Base-by-base conservation (phyloP, 2,113 vertebrate species). In the Otus sunia region DNA sequence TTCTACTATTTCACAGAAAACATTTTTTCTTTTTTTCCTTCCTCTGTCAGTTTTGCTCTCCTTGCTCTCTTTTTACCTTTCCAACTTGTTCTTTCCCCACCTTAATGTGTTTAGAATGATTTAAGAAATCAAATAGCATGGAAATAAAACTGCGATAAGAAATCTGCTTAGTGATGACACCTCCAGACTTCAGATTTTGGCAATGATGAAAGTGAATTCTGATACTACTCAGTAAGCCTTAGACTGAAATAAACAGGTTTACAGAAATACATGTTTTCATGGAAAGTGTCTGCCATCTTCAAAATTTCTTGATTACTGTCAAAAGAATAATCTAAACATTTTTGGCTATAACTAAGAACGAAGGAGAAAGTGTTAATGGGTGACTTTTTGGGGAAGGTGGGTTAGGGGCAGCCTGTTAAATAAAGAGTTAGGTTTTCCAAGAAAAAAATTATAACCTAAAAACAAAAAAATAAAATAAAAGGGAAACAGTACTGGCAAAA, bases 141-240 rank as follows among this genome's bases (percentile, higher is more conserved):
- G 74, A 90, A 95, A 88, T 90, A 95, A 85, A 92, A 90, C 66
- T 86, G 63, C 64, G 93, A 8, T 76, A 86, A 94, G 81, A 82
- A 37, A 74, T 36, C 20, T 88, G 36, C 49, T 86, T 83, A 74
- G 71, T 79, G 92, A 85, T 79, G 92, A 85, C 71, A 90, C 34
- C 47, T 92, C 43, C 83, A 92, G 59, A 90, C 67, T 90, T 80
- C 29, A 92, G 75, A 81, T 88, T 94, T 86, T 90, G 63, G 45
- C 58, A 93, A 62, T 29, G 55, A 94, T 63, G 59, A 85, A 93
- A 96, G 82, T 66, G 45, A 96, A 90, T 93, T 80, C 62, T 74
- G 56, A 71, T 84, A 66, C 53, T 73, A 90, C 60, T 96, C 62
- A 88, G n/a, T 41, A 88, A 94, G 26, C 4, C 32, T 69, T 64